Percentiles rank a stretch among this genome's conserved stretches.
phyloP scores from a whole-genome alignment of 2,888 invertebrate species.

The Ischnus inquisitorius region DNA sequence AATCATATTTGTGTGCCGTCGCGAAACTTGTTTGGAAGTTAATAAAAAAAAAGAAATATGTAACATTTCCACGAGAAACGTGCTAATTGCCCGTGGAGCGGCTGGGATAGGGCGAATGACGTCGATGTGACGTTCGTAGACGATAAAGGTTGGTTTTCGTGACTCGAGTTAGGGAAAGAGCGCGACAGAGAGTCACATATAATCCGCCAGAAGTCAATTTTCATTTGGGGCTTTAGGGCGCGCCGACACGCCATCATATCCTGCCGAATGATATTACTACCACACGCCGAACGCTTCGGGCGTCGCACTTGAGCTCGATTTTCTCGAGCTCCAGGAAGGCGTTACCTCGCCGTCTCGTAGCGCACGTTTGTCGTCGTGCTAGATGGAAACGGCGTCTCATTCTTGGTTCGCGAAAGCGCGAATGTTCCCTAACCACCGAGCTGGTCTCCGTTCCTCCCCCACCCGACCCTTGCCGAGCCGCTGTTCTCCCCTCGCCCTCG shows the following conservation, averaged over 20 bases:
- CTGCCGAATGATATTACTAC: conserved; percentile 76
- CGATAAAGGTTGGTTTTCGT: conserved; percentile 50
- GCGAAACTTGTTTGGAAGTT: background rate
- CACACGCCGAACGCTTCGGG: conserved; percentile 26
- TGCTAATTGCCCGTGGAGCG: background rate
- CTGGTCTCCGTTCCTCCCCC: conserved; percentile 1
- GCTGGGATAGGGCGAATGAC: background rate
- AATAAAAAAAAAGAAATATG: background rate
- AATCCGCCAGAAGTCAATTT: conserved; percentile 77
- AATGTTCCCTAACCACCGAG: conserved; percentile 4
- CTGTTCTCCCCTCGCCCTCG: background rate
- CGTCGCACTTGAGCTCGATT: conserved; percentile 60
- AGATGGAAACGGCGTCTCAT: conserved; percentile 40
- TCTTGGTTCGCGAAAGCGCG: conserved; percentile 6
- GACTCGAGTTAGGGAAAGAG: conserved; percentile 31
- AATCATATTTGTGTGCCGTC: background rate
- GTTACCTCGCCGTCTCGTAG: conserved; percentile 43
- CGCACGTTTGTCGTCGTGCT: conserved; percentile 9
- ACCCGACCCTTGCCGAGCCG: conserved; percentile 33
- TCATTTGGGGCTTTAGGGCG: conserved; percentile 79
- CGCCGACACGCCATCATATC: conserved; percentile 79
- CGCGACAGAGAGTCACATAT: conserved; percentile 42
- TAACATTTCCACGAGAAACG: background rate
- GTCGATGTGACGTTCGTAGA: conserved; percentile 12
- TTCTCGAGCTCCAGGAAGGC: conserved; percentile 48